phyloP scores from a whole-genome alignment of 2,797 vertebrate species.

The Cuniculus paca region DNA sequence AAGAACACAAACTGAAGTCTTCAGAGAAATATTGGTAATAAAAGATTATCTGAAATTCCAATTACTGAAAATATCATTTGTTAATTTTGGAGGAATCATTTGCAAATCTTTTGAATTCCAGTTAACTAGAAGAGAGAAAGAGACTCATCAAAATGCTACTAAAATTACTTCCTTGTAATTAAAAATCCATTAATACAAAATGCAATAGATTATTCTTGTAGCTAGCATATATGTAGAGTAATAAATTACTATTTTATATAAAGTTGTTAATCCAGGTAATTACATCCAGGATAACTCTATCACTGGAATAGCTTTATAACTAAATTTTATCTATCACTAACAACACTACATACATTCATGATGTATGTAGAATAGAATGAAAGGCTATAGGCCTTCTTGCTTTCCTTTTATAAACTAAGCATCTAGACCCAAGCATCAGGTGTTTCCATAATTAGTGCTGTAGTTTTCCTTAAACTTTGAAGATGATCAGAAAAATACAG shows the following conservation, averaged over 20 bases:
- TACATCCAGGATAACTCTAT: slow-evolving; percentile 66
- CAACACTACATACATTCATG: slow-evolving; percentile 15
- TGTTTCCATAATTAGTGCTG: background rate
- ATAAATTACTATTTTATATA: slow-evolving; percentile 63
- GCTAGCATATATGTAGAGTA: slow-evolving; percentile 53
- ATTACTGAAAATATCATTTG: slow-evolving; percentile 33
- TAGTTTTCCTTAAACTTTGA: background rate
- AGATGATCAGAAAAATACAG: background rate
- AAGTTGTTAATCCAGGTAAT: slow-evolving; percentile 65
- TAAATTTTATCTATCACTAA: slow-evolving; percentile 45
- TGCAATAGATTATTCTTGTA: slow-evolving; percentile 34
- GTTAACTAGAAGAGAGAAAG: slow-evolving; percentile 24
- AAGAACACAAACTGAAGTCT: background rate
- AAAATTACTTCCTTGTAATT: slow-evolving; percentile 69
- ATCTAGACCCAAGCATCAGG: background rate
- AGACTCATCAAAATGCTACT: slow-evolving; percentile 9
- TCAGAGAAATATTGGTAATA: background rate
- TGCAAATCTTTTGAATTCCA: slow-evolving; percentile 3
- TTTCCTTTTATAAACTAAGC: slow-evolving; percentile 5
- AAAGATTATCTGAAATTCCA: slow-evolving; percentile 42
- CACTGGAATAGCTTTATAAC: slow-evolving; percentile 48
- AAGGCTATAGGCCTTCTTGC: background rate
- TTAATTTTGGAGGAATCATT: slow-evolving; percentile 36
- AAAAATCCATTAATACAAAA: slow-evolving; percentile 72
- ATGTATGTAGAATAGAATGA: background rate